Evolutionary conservation across 1,140 invertebrate genomes (phyloP), one percentile per base, ranked within the genome.

Genomic region (Drosophila nasuta): DNA sequence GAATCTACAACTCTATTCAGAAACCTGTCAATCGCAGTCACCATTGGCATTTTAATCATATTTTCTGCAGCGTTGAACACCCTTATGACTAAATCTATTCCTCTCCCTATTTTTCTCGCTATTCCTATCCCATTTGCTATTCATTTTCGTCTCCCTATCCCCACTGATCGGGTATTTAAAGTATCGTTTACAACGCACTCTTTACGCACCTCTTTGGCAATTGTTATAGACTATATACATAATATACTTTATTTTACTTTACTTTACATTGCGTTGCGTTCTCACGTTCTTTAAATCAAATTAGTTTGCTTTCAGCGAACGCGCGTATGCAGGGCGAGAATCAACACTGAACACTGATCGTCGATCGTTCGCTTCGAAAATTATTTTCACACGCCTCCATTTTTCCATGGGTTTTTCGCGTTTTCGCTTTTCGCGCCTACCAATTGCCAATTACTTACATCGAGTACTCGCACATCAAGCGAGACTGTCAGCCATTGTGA

Each of bases 381-480:
- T 74, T 13, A 77, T 77, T 74, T 77, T 74, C 75, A 63, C 70
- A 74, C 70, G 70, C 64, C 70, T 77, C 56, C 30, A 60, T 46
- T 60, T 62, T 76, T 71, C 38, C 41, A 63, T 63, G 58, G 38
- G 33, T 58, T 69, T 57, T 63, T 54, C 59, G 72, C 65, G 57
- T 74, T 63, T 68, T 74, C 28, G 49, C 62, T 52, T 69, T 77
- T 74, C 64, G 70, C 74, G 74, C 74, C 70, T 77, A 64, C 70
- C 48, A 54, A 54, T 57, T 60, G 63, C 64, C 70, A 77, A 77
- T 77, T 74, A 77, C 75, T 58, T 48, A 35, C 35, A 38, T 7
- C 35, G 35, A 38, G 7, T 43, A 43, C 7, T 33, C 30, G 8
- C 25, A 10, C n/a, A 33, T 17, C n/a, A 5, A 43, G 8, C 20